Conservation (phyloP, 2,888 invertebrate species). For the Monochamus alternatus region DNA sequence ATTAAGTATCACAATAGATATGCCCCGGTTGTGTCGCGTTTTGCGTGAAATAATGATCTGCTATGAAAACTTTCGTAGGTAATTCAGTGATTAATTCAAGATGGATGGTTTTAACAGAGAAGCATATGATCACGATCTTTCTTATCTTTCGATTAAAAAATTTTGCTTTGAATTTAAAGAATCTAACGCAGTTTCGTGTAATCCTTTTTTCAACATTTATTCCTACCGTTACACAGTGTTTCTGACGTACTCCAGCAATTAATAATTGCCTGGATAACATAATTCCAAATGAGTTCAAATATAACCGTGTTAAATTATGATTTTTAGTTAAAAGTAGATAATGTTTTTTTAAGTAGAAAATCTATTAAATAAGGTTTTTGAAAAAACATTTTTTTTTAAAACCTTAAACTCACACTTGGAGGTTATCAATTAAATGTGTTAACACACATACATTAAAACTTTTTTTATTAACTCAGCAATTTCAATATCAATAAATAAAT, state of each 20-base stretch:
- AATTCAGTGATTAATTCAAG: background rate
- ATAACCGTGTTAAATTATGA: background rate
- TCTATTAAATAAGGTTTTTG: background rate
- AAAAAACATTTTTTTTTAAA: background rate
- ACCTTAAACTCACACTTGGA: too few species aligned
- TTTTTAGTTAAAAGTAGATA: constrained; percentile 3
- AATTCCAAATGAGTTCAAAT: background rate
- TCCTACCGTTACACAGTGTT: background rate
- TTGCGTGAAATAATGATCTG: background rate
- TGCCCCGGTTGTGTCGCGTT: background rate
- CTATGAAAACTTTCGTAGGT: too few species aligned
- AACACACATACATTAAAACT: background rate
- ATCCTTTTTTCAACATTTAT: background rate
- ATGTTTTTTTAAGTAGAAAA: background rate
- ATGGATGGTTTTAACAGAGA: background rate
- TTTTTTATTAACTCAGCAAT: background rate
- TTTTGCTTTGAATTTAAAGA: constrained; percentile 14
- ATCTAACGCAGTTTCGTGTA: background rate
- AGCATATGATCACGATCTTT: background rate
- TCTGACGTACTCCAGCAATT: constrained; percentile 3
- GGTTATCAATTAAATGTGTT: too few species aligned
- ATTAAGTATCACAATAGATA: too few species aligned
- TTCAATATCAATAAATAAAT: background rate
- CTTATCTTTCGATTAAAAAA: background rate
- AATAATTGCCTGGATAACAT: background rate